These are phyloP conservation scores for Dioctria linearis DNA, from an alignment of 2,888 invertebrate genomes.

Conservation along the genomic window DNA sequence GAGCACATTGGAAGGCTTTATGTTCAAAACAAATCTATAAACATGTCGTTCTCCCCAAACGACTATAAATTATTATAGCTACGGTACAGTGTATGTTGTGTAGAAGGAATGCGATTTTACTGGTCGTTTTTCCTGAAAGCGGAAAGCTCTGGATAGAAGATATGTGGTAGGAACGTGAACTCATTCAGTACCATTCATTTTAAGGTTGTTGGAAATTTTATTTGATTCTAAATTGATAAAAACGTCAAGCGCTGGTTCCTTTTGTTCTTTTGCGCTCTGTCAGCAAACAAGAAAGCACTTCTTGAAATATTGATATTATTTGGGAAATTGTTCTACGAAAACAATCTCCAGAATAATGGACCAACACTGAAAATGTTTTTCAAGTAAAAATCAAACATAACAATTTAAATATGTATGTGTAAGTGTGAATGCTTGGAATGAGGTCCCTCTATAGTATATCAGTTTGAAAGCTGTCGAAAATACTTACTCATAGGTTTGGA, in stretches of 20 bases:
- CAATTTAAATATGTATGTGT: no score
- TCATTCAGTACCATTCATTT: conserved; percentile 49
- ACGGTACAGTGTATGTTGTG: conserved; percentile 39
- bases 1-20: conserved; percentile 50
- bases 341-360: no score
- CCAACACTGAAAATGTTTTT: no score
- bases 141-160: conserved; percentile 31
- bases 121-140: conserved; percentile 38
- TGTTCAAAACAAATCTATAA: conserved; percentile 58
- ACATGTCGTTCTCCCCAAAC: conserved; percentile 55
- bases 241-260: conserved; percentile 24
- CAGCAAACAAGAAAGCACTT: not conserved
- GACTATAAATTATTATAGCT: conserved; percentile 56
- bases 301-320: conserved; percentile 43
- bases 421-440: no score
- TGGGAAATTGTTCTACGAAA: not conserved
- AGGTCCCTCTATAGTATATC: no score
- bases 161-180: conserved; percentile 49
- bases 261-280: conserved; percentile 29
- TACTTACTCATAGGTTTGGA: no score
- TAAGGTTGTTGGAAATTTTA: conserved; percentile 51
- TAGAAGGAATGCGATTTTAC: conserved; percentile 40
- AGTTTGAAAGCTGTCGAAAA: no score
- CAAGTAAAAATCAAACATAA: no score
- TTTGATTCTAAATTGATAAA: conserved; percentile 52